A percentile compares a stretch with the other conserved stretches of the same genome.
These are phyloP conservation scores for Plebejus melissa DNA, from an alignment of 2,888 invertebrate genomes.

Conservation along the genomic window DNA sequence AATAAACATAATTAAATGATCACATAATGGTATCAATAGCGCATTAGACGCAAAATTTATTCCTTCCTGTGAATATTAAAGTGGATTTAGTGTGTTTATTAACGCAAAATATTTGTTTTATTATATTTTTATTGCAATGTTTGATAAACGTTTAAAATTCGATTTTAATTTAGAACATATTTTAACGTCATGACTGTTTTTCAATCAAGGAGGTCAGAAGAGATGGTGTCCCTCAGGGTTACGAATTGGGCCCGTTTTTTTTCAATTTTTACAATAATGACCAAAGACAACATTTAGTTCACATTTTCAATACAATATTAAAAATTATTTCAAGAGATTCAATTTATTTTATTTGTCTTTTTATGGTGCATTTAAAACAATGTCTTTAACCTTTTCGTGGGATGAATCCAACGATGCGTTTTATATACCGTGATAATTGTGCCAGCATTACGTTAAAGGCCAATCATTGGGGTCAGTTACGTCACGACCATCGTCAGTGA, in stretches of 20 bases:
- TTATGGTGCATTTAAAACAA: slow-evolving; percentile 11
- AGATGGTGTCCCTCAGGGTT: neutral
- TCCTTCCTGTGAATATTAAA: neutral
- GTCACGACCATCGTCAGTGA: slow-evolving; percentile 8
- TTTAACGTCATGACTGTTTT: neutral
- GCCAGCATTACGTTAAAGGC: slow-evolving; percentile 23
- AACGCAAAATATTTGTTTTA: neutral
- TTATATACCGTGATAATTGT: slow-evolving; percentile 16
- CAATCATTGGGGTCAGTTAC: slow-evolving; percentile 26
- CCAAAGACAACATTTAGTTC: too few species aligned
- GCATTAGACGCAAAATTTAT: slow-evolving; percentile 8
- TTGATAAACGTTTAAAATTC: neutral
- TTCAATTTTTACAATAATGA: neutral
- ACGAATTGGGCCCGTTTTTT: neutral
- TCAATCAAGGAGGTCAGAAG: neutral
- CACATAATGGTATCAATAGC: neutral
- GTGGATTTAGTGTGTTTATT: neutral
- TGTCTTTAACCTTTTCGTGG: neutral
- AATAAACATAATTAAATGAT: neutral
- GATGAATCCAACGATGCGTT: slow-evolving; percentile 6
- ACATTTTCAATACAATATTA: neutral
- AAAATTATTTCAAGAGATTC: neutral
- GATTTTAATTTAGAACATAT: neutral
- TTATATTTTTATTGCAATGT: neutral
- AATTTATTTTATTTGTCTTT: neutral